Evolutionary conservation across 2,797 vertebrate species (phyloP).

Genomic region (Malacoctenus gilli): DNA sequence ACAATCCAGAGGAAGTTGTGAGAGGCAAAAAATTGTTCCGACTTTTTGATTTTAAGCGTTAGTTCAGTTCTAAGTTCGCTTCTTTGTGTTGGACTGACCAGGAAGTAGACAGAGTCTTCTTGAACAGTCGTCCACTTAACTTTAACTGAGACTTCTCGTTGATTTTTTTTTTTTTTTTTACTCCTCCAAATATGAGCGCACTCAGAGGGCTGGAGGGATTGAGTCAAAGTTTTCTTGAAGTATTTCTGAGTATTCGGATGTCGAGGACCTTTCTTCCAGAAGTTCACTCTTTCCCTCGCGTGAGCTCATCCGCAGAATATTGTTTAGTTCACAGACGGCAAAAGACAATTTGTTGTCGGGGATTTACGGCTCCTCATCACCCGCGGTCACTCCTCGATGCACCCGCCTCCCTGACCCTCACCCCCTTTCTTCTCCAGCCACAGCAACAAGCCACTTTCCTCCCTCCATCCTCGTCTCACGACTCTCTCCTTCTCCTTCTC

Average conservation of each 20-base stretch:
- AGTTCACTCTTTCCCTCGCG: neutral
- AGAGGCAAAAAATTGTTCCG: too few species aligned
- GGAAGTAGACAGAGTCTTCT: too few species aligned
- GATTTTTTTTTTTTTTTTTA: too few species aligned
- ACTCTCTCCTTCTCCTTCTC: neutral
- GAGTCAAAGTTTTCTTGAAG: conserved; percentile 6
- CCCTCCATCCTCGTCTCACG: conserved; percentile 8
- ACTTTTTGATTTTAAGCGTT: too few species aligned
- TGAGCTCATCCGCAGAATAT: conserved; percentile 21
- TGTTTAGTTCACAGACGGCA: conserved; percentile 21
- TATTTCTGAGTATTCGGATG: conserved; percentile 7
- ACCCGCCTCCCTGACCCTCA: too few species aligned
- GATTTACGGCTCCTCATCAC: conserved; percentile 25
- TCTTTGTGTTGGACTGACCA: too few species aligned
- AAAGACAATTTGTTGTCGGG: conserved; percentile 19
- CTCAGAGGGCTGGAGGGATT: conserved; percentile 10
- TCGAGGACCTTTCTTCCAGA: conserved; percentile 16
- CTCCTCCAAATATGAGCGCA: too few species aligned
- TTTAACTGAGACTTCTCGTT: too few species aligned
- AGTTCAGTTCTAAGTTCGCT: too few species aligned
- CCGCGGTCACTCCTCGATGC: conserved; percentile 8
- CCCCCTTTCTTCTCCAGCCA: conserved; percentile 30
- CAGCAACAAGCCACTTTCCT: conserved; percentile 17
- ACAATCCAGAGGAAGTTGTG: too few species aligned
- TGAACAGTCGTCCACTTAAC: too few species aligned